Base-by-base conservation (phyloP, 2,113 vertebrate genomes). In the Elephas maximus region DNA sequence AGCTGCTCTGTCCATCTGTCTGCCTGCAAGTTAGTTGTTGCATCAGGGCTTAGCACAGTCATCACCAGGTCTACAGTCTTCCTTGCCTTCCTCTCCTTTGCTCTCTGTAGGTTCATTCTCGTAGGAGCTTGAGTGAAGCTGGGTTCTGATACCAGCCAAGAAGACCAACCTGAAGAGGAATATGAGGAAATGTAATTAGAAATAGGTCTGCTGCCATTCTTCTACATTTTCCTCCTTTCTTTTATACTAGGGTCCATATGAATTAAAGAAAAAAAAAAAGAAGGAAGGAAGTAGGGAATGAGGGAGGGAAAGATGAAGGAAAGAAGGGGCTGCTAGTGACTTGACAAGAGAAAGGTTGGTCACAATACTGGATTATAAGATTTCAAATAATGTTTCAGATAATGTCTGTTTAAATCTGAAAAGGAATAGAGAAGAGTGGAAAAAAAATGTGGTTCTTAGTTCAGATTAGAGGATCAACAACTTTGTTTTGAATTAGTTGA, bases 401-500 rank as follows among this genome's bases (percentile, higher is more conserved):
- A 95, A 57, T 95, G 90, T 48, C 45, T 93, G 44, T 89, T 81
- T 57, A 67, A 86, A 53, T 96, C 78, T 88, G 79, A 78, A 85
- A 57, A 79, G 30, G 48, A 90, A 95, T 78, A 12, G 86, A 85
- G 67, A 80, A 96, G 79, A 96, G 44, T 92, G 41, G 74, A 93
- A 83, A 60, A 12, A 89, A 83, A 95, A 73, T 44, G 69, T 94
- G 6, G 0, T 41, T 87, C 91, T 96, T 87, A 96, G 84, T 91
- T 84, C 83, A 84, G 23, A 78, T 80, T 33, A 37, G 45, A 81
- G 18, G 8, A 82, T 84, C 48, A 76, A 26, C 12, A 90, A 92
- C 84, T 92, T 93, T 26, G 24, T 86, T 94, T 78, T 51, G 57
- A 88, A 77, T 81, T 65, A 23, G 91, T 44, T 57, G 65, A 96